Conservation (phyloP, 2,113 vertebrate genomes). For the Spheniscus mendiculus region DNA sequence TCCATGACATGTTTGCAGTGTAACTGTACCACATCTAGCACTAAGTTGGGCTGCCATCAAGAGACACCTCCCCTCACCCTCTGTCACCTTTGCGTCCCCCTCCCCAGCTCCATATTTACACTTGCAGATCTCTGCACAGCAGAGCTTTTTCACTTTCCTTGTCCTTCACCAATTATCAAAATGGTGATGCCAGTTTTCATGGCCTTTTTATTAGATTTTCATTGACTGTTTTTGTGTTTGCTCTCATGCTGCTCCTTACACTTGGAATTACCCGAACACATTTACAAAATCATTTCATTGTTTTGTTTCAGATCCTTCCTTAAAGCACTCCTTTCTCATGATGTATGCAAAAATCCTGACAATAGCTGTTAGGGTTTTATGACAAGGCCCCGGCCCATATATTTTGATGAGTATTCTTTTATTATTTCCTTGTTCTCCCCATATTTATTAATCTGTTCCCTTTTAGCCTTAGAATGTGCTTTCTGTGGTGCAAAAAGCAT, state of each 20-base stretch:
- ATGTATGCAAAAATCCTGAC: not conserved
- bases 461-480: not conserved
- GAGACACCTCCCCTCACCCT: not conserved
- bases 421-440: conserved; percentile 18
- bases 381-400: not conserved
- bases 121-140: not conserved
- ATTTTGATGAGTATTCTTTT: not conserved
- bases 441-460: not conserved
- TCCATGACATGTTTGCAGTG: rapidly evolving
- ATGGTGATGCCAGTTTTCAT: rapidly evolving
- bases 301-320: not conserved
- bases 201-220: not conserved
- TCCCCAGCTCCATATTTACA: not conserved
- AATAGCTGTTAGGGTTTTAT: not conserved
- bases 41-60: not conserved
- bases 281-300: not conserved
- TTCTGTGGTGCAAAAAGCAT: not conserved
- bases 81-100: not conserved
- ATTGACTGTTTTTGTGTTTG: not conserved
- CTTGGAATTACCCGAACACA: not conserved
- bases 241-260: not conserved
- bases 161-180: not conserved
- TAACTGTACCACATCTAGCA: not conserved
- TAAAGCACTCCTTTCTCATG: not conserved
- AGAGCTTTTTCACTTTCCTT: not conserved